Base-by-base conservation (phyloP, 2,797 vertebrate species). In the Muraenolepis orangiensis region DNA sequence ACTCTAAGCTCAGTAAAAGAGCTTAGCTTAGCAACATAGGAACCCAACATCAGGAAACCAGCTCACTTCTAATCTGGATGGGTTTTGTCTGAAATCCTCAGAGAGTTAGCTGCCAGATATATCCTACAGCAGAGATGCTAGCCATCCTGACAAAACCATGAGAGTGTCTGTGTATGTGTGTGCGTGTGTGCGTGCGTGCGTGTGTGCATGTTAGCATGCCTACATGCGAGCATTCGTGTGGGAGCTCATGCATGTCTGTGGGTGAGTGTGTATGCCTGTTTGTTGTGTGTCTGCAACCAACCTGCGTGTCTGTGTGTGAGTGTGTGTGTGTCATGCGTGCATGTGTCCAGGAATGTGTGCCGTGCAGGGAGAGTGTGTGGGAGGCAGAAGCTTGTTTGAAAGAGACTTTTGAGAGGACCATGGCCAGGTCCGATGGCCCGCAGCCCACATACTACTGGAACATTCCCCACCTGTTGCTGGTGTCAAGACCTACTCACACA, bases 51-150 rank as follows among this genome's bases (percentile, higher is more conserved):
- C 68, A 77, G 77, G 80, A 72, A 80, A 78, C 66, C 74, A 76
- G 79, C 84, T 84, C 32, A 82, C 84, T 76, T 82, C 77, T 84
- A 87, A 91, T 87, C 82, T 79, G 69, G 73, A 81, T 76, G 66
- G 75, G 78, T 85, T 89, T 87, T 84, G 84, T 86, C 77, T 83
- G 46, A 79, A 76, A 83, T 90, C 84, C 84, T 83, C 75, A 38
- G 73, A 71, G 82, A 87, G 57, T 79, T 84, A 26, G 74, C 76
- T 80, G 76, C 70, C 70, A 81, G 83, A 87, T 72, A 75, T 77
- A 79, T 87, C 51, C 69, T 74, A 30, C 72, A 79, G 72, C 74
- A 79, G 69, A 81, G 74, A 81, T 75, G 69, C 76, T 83, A 74
- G 73, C 77, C 68, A 74, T 72, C 70, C 71, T 76, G 79, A 78